A percentile compares a stretch with the other conserved stretches of the same genome.
Conservation (phyloP, 2,888 invertebrate species). For the Rhagonycha fulva region DNA sequence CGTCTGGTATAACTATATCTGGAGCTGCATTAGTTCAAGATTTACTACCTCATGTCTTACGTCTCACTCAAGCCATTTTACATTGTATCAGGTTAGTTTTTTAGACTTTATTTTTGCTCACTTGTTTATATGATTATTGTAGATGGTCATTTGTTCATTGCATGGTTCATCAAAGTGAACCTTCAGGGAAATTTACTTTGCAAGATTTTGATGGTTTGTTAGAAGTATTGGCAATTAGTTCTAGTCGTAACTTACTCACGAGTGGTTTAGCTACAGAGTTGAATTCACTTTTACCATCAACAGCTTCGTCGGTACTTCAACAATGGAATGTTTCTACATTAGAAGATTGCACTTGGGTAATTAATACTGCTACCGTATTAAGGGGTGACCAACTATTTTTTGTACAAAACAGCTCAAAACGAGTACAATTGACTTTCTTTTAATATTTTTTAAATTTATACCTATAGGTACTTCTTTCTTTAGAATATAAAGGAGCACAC, state of each 20-base stretch:
- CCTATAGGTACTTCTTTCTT: too few relatives aligned
- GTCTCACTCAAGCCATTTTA: slow-evolving; percentile 67
- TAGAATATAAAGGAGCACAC: background rate
- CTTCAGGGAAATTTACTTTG: slow-evolving; percentile 53
- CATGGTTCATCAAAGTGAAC: slow-evolving; percentile 49
- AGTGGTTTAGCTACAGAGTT: slow-evolving; percentile 57
- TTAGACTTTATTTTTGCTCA: background rate
- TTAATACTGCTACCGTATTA: background rate
- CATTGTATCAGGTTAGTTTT: slow-evolving; percentile 62
- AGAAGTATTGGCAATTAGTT: slow-evolving; percentile 56
- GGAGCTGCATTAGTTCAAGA: slow-evolving; percentile 59
- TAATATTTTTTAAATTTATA: too few relatives aligned
- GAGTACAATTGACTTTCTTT: background rate
- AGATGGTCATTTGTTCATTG: slow-evolving; percentile 51
- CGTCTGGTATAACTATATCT: slow-evolving; percentile 44
- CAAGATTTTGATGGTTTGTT: slow-evolving; percentile 55
- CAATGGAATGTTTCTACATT: slow-evolving; percentile 64
- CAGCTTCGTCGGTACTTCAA: slow-evolving; percentile 62
- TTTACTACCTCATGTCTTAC: slow-evolving; percentile 68
- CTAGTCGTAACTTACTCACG: slow-evolving; percentile 49
- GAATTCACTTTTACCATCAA: slow-evolving; percentile 60
- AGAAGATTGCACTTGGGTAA: slow-evolving; percentile 65
- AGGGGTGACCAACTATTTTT: background rate
- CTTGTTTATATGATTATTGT: background rate
- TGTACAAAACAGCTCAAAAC: background rate